phyloP scores from a whole-genome alignment of 2,888 invertebrate genomes.

The Eucriotettix oculatus region DNA sequence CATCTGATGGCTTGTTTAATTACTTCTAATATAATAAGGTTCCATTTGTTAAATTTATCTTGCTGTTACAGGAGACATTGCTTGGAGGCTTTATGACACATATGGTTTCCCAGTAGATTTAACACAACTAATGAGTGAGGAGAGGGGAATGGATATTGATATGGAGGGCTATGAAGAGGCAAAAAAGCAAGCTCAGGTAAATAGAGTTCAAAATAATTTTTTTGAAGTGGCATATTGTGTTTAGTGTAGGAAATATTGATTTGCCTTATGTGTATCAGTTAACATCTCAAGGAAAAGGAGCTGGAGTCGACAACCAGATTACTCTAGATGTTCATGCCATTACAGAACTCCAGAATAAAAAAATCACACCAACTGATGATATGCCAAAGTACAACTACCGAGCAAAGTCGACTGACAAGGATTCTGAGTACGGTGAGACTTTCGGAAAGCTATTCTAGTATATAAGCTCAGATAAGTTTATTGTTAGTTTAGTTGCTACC shows the following conservation, averaged over 20 bases:
- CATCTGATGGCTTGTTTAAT: too few relatives aligned
- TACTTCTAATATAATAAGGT: too few relatives aligned
- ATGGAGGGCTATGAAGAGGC: conserved; percentile 82
- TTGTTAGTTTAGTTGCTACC: too few relatives aligned
- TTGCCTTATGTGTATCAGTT: conserved; percentile 27
- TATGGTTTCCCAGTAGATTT: conserved; percentile 98
- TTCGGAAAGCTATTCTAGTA: neutral
- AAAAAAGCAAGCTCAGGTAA: conserved; percentile 67
- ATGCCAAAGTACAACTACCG: conserved; percentile 79
- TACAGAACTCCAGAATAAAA: conserved; percentile 65
- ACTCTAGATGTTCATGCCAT: conserved; percentile 92
- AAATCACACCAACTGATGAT: conserved; percentile 74
- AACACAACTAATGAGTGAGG: conserved; percentile 95
- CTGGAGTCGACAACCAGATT: conserved; percentile 64
- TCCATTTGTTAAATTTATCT: too few relatives aligned
- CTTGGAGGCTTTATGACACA: conserved; percentile 97
- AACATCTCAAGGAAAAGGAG: conserved; percentile 72
- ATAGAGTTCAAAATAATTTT: neutral
- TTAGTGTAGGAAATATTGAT: too few relatives aligned
- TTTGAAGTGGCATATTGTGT: too few relatives aligned
- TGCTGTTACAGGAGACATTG: conserved; percentile 51
- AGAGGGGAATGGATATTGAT: conserved; percentile 75
- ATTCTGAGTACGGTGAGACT: conserved; percentile 48
- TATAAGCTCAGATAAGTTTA: too few relatives aligned
- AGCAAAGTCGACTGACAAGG: conserved; percentile 40